phyloP scores from a whole-genome alignment of 2,113 vertebrate genomes.

The Azemiops feae region DNA sequence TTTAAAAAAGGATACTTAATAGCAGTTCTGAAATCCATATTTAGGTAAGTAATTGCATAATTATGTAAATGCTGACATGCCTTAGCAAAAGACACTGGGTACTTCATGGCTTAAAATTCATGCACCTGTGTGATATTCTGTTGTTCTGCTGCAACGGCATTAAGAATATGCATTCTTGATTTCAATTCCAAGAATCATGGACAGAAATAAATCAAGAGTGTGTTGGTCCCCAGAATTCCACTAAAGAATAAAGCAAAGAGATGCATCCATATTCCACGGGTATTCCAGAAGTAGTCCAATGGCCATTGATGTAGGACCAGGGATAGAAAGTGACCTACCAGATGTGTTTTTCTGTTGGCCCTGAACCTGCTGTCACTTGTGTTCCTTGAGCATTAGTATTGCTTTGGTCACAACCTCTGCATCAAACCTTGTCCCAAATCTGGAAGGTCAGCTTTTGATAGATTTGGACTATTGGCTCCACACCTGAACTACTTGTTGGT shows the following conservation, averaged over 20 bases:
- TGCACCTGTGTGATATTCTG: neutral
- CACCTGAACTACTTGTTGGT: neutral
- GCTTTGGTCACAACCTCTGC: neutral
- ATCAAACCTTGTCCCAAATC: neutral
- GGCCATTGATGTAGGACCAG: neutral
- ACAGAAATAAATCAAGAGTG: neutral
- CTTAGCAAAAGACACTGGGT: neutral
- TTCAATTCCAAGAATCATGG: neutral
- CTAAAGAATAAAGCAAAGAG: neutral
- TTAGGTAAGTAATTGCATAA: conserved; percentile 1
- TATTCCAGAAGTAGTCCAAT: neutral
- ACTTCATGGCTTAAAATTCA: conserved; percentile 7
- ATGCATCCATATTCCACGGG: neutral
- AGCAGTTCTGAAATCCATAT: conserved; percentile 4
- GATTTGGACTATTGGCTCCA: neutral
- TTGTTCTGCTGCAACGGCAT: neutral
- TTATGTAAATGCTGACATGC: neutral
- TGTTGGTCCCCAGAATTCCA: neutral
- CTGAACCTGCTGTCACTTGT: neutral
- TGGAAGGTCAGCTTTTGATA: neutral
- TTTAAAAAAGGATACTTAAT: neutral
- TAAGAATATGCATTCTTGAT: neutral
- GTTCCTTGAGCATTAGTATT: neutral
- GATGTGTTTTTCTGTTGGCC: neutral
- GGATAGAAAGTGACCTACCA: neutral